A percentile compares a stretch with the other conserved stretches of the same genome.
Evolutionary conservation across 1,140 invertebrate species (phyloP).

Genomic region (Cydia fagiglandana): DNA sequence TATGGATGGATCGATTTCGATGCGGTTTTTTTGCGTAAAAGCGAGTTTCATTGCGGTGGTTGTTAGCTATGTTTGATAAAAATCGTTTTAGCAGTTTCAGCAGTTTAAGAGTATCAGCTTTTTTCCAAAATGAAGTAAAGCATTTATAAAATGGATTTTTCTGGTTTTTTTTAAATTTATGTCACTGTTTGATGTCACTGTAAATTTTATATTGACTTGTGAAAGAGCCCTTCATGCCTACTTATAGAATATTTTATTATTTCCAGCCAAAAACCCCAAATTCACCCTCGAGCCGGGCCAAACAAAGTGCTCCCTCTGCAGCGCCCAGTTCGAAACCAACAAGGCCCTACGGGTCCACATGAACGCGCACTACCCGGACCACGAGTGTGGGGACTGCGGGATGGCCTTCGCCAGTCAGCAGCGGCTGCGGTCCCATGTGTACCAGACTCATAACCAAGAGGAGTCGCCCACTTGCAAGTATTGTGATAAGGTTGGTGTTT

Average conservation of each 20-base stretch:
- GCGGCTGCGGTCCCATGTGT: not conserved
- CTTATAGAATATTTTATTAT: not conserved
- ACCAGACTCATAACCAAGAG: not conserved
- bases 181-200: too few species aligned
- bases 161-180: too few species aligned
- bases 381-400: not conserved
- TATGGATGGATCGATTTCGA: too few species aligned
- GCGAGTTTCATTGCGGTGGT: too few species aligned
- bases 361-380: slow-evolving; percentile 4
- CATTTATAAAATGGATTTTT: too few species aligned
- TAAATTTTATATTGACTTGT: too few species aligned
- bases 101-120: too few species aligned
- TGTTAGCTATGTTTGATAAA: too few species aligned
- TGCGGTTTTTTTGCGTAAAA: too few species aligned
- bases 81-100: too few species aligned
- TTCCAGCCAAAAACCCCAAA: slow-evolving; percentile 10
- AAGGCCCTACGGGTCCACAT: not conserved
- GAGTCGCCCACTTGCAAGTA: not conserved
- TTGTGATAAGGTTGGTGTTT: slow-evolving; percentile 2
- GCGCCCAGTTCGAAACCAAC: not conserved
- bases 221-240: too few species aligned
- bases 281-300: slow-evolving; percentile 1
- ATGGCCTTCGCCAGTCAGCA: not conserved
- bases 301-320: not conserved
- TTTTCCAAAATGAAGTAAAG: too few species aligned